These are phyloP conservation scores for Augochlorella aurata DNA, from an alignment of 2,888 invertebrate species.

Conservation along the genomic window DNA sequence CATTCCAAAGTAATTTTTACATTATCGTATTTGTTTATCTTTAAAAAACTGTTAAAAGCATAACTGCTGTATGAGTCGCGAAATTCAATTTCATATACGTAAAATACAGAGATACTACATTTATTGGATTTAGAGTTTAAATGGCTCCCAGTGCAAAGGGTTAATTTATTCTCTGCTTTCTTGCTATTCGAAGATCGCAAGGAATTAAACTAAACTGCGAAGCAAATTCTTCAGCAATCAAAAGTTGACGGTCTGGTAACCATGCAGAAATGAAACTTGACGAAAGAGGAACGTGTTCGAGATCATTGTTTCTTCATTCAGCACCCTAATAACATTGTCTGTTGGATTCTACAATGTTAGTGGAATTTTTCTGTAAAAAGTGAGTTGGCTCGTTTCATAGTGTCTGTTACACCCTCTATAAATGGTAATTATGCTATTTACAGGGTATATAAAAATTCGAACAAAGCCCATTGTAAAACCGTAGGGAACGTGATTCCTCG, in stretches of 20 bases:
- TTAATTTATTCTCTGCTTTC: too few species aligned
- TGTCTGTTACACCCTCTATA: not conserved
- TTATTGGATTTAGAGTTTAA: too few species aligned
- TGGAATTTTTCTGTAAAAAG: not conserved
- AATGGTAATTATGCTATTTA: not conserved
- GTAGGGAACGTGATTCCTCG: slow-evolving; percentile 27
- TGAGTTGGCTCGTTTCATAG: too few species aligned
- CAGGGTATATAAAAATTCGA: not conserved
- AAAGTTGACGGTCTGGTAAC: not conserved
- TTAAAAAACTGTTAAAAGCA: too few species aligned
- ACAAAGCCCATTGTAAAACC: slow-evolving; percentile 16
- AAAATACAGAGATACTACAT: too few species aligned
- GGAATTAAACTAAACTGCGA: not conserved
- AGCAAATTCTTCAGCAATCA: not conserved
- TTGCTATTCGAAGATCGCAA: too few species aligned
- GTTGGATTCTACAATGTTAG: not conserved
- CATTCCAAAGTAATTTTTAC: too few species aligned
- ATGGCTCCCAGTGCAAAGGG: too few species aligned
- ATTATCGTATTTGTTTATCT: too few species aligned
- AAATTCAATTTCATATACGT: too few species aligned
- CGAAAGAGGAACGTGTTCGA: not conserved
- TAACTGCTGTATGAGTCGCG: too few species aligned
- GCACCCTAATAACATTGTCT: not conserved
- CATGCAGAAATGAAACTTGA: not conserved
- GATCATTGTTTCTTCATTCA: not conserved